Base-by-base conservation (phyloP, 2,888 invertebrate genomes). In the Platypus cylindrus region DNA sequence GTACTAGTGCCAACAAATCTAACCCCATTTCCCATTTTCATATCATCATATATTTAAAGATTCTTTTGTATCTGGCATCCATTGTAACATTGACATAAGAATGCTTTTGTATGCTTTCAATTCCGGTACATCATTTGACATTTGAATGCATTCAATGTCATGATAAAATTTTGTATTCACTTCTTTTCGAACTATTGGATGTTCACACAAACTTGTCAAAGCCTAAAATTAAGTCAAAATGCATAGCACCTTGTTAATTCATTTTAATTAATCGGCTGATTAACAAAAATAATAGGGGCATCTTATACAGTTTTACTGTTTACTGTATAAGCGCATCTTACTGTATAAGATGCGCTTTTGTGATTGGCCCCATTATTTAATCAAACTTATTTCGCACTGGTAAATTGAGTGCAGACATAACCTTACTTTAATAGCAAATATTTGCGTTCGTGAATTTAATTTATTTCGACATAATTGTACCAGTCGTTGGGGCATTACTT, bases 191-290 rank as follows among this genome's bases (percentile, higher is more conserved):
- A 53, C 43, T 13, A 40, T 38, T 3, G 55, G 54, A 36, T 54
- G 51, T 38, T 54, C 54, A 35, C 51, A 52, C n/a, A 56, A 49
- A 40, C 50, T 52, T 4, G 52, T 51, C 20, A 56, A 37, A 17
- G 54, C 51, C 51, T 55, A 40, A 26, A 51, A 46, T 17, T 2
- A 4, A 20, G 20, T 20, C 8, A 3, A 22, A 31, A 14, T n/a
- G n/a, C n/a, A n/a, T n/a, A n/a, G n/a, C n/a, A n/a, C n/a, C n/a
- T n/a, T n/a, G n/a, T n/a, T n/a, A n/a, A n/a, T n/a, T n/a, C n/a
- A n/a, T n/a, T n/a, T n/a, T n/a, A n/a, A n/a, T n/a, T n/a, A n/a
- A n/a, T n/a, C n/a, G n/a, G n/a, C n/a, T n/a, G n/a, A n/a, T n/a
- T n/a, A n/a, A n/a, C n/a, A n/a, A n/a, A n/a, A n/a, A n/a, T n/a